These are phyloP conservation scores for Chaetura pelagica DNA, from an alignment of 2,113 vertebrate genomes.

Conservation along the genomic window DNA sequence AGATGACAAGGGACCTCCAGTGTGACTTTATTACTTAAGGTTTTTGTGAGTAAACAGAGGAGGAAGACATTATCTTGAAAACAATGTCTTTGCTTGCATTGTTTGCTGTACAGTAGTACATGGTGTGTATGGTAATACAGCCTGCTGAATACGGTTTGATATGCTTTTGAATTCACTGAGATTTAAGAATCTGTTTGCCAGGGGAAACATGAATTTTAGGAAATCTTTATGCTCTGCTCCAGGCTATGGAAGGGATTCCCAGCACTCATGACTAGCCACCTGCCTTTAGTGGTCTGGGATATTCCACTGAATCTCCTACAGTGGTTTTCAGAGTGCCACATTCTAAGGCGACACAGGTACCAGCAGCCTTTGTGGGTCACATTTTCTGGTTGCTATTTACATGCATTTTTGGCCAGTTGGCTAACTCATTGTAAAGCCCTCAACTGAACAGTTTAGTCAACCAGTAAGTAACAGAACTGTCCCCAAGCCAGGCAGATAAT, in stretches of 20 bases:
- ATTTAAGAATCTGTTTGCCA: not conserved
- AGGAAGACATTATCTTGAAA: not conserved
- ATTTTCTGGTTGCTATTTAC: not conserved
- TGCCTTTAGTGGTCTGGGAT: not conserved
- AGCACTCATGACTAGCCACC: not conserved
- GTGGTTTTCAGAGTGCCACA: not conserved
- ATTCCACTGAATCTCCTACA: not conserved
- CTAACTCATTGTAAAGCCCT: not conserved
- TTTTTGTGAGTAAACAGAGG: not conserved
- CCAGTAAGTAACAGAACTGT: not conserved
- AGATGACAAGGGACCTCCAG: not conserved
- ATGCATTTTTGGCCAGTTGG: not conserved
- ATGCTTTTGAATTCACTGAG: not conserved
- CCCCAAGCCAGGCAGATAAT: not conserved
- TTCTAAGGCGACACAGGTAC: not conserved
- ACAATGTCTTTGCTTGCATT: not conserved
- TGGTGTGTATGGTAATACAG: rapidly evolving
- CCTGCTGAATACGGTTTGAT: not conserved
- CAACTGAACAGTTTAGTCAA: not conserved
- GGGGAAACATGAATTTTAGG: not conserved
- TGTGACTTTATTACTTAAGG: slow-evolving; percentile 6
- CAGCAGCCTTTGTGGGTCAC: not conserved
- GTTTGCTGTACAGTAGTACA: not conserved
- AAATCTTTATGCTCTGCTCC: not conserved
- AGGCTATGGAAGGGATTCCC: not conserved